Conservation (phyloP, 2,888 invertebrate species). For the Chloroclysta siterata region DNA sequence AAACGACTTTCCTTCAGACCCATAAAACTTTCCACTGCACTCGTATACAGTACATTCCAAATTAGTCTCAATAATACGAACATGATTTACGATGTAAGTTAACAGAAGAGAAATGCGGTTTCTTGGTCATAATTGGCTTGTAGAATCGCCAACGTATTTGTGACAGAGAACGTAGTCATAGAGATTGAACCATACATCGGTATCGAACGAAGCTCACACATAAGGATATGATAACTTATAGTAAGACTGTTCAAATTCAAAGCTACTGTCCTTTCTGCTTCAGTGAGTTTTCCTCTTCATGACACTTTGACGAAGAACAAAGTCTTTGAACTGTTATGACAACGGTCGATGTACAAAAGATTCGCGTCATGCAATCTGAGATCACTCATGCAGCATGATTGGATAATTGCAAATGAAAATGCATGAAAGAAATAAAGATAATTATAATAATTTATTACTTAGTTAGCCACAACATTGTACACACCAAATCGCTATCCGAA, state of each 20-base stretch:
- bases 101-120: conserved; percentile 18
- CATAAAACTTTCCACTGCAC: conserved; percentile 57
- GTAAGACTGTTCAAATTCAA: not conserved
- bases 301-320: conserved; percentile 38
- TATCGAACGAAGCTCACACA: not conserved
- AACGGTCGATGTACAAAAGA: conserved; percentile 55
- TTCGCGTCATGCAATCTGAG: conserved; percentile 57
- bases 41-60: conserved; percentile 43
- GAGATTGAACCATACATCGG: not conserved
- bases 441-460: not conserved
- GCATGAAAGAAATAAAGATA: conserved; percentile 1
- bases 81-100: conserved; percentile 19
- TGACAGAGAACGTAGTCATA: not conserved
- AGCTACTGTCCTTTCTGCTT: conserved; percentile 20
- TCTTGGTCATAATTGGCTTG: not conserved
- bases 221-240: not conserved
- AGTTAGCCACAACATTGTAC: not conserved
- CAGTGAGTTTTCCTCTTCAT: conserved; percentile 34
- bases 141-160: not conserved
- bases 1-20: conserved; percentile 54
- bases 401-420: conserved; percentile 35
- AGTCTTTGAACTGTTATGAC: conserved; percentile 47
- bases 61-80: conserved; percentile 44
- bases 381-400: conserved; percentile 49
- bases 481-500: too few relatives aligned